phyloP scores from a whole-genome alignment of 2,888 invertebrate species.

The Prionchulus punctatus region DNA sequence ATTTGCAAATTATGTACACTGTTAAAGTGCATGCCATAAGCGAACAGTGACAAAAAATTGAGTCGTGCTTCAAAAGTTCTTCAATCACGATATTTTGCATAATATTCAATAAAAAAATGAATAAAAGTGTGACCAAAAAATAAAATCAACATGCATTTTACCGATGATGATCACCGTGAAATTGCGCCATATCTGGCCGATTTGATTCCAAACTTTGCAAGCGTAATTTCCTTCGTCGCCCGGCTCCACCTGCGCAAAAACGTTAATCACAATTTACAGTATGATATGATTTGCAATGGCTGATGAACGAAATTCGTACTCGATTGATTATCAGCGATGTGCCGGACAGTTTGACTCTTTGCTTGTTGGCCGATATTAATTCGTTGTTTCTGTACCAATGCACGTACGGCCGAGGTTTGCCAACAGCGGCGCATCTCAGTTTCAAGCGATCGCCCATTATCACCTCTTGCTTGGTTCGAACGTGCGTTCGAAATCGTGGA shows the following conservation, averaged over 20 bases:
- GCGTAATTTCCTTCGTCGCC: constrained; percentile 24
- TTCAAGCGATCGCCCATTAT: constrained; percentile 20
- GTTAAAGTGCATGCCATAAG: too few species aligned
- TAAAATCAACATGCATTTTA: constrained; percentile 9
- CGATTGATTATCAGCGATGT: neutral
- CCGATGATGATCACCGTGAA: constrained; percentile 29
- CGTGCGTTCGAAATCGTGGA: constrained; percentile 19
- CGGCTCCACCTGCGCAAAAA: constrained; percentile 5
- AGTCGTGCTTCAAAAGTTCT: too few species aligned
- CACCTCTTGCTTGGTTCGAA: constrained; percentile 15
- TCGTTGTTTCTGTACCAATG: constrained; percentile 19
- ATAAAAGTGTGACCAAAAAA: neutral
- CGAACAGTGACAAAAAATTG: too few species aligned
- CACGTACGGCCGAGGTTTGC: constrained; percentile 20
- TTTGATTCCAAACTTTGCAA: constrained; percentile 26
- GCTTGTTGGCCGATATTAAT: neutral
- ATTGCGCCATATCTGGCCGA: constrained; percentile 24
- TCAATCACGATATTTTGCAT: too few species aligned
- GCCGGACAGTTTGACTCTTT: too few species aligned
- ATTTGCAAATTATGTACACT: too few species aligned
- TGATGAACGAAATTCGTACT: neutral
- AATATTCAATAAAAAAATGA: neutral
- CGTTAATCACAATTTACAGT: too few species aligned
- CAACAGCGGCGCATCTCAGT: constrained; percentile 19
- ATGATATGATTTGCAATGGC: too few species aligned